Evolutionary conservation across 37 sponge, comb jelly and placozoan genomes (phyloP), one percentile per base, ranked within the genome.

Genomic region (Mnemiopsis leidyi): DNA sequence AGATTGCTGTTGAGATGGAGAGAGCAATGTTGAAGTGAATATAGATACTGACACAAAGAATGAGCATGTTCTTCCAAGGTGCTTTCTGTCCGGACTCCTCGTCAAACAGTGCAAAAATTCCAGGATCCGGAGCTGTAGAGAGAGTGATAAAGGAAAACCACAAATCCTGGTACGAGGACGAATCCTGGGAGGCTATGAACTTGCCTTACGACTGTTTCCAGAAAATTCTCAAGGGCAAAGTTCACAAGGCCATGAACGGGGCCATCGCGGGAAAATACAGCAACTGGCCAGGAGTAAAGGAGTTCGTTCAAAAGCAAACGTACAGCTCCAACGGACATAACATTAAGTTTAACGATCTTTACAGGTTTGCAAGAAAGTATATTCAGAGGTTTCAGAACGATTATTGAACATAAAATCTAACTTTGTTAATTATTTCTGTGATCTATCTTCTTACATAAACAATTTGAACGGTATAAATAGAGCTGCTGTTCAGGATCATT

Each of bases 141-240:
- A 82, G 29, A 36, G 29, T 82, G 2, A 30, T 82, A 23, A 82
- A 82, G 82, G 82, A 82, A 30, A 13, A 82, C 31, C 82, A 82
- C 29, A 18, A 31, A 7, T 23, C 23, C 7, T 82, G 82, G 82
- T 82, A 36, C 29, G 82, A 82, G 38, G 82, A 82, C 29, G 82
- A 82, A 30, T 36, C 37, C 23, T 82, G 82, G 82, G 82, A 82
- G 1, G 82, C 36, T 36, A 34, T 82, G 23, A 30, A 30, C 25
- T 18, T 82, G 37, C 38, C 82, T 23, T 82, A 82, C 38, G 82
- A 82, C 23, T 82, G 82, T 82, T 82, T 82, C 82, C 82, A 82
- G 82, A 13, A 30, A 23, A 36, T 82, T 82, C 23, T 82, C 31
- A 82, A 82, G 82, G 82, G 82, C 5, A 82, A 82, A 37, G 37